These are phyloP conservation scores for Drosophila paulistorum DNA, from an alignment of 1,140 invertebrate species.

Conservation along the genomic window DNA sequence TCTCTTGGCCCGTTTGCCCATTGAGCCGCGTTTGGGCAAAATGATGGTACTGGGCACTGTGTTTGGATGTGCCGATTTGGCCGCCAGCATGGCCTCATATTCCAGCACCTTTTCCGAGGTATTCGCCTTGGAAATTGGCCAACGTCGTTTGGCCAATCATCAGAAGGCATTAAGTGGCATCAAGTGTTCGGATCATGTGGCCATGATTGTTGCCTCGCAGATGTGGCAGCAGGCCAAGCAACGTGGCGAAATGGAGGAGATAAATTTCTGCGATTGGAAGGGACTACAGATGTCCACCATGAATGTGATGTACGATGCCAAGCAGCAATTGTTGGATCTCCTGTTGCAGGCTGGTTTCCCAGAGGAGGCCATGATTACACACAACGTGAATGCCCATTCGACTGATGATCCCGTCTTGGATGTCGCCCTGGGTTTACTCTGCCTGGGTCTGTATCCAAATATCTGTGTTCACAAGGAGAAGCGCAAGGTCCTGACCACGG, in stretches of 20 bases:
- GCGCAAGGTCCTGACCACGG: slow-evolving; percentile 96
- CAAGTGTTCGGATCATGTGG: slow-evolving; percentile 96
- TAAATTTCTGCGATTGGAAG: slow-evolving; percentile 95
- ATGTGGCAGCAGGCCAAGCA: slow-evolving; percentile 91
- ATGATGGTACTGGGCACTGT: slow-evolving; percentile 96
- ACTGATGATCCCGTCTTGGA: slow-evolving; percentile 92
- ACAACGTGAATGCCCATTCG: slow-evolving; percentile 89
- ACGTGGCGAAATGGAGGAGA: slow-evolving; percentile 91
- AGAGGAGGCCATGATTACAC: slow-evolving; percentile 91
- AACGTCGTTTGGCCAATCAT: slow-evolving; percentile 88
- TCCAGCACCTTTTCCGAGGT: slow-evolving; percentile 96
- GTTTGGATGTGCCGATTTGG: slow-evolving; percentile 93
- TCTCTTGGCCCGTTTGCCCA: slow-evolving; percentile 95
- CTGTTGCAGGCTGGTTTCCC: slow-evolving; percentile 93
- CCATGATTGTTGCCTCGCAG: slow-evolving; percentile 95
- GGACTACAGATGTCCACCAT: slow-evolving; percentile 94
- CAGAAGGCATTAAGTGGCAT: slow-evolving; percentile 93
- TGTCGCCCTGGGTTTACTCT: slow-evolving; percentile 92
- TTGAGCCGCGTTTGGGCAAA: slow-evolving; percentile 96
- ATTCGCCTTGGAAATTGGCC: slow-evolving; percentile 88
- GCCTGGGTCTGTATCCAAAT: slow-evolving; percentile 97
- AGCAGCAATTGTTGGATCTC: slow-evolving; percentile 94
- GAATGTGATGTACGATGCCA: slow-evolving; percentile 95
- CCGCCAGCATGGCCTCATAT: slow-evolving; percentile 97
- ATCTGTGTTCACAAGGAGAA: slow-evolving; percentile 98